Base-by-base conservation (phyloP, 1,140 invertebrate genomes). In the Rhynchophorus ferrugineus region DNA sequence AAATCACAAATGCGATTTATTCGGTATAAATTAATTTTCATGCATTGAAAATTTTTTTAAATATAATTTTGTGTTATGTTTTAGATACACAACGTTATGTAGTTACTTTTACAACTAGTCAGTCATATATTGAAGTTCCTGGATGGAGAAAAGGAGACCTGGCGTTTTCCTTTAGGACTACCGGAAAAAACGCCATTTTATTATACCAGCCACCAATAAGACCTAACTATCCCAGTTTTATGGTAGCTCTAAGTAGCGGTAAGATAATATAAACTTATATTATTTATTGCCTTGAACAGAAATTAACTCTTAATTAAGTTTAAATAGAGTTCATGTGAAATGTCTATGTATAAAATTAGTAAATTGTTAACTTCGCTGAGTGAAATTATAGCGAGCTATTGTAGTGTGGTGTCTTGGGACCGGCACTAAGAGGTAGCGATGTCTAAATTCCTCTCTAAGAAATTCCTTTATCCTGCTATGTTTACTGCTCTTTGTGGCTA, bases 111-210 rank as follows among this genome's bases (percentile, higher is more conserved):
- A 93, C 89, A 42, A 91, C 89, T 6, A 89, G 85, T 21, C 86
- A 91, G 60, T 93, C 90, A 0, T 95, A 90, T 63, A 86, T 95
- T 45, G 86, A 91, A 74, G 87, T 94, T 2, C 89, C 88, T 6
- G 89, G 90, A 0, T 95, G 91, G 91, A 75, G 85, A 38, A 89
- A 89, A 62, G 90, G 90, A 2, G 91, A 94, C 65, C 84, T 96
- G 57, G 87, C 88, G 1, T 91, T 95, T 69, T 92, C 89, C 59
- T 95, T 95, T 65, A 75, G 91, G 59, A 96, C 92, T 1, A 92
- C 91, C 3, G 87, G 90, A 33, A 85, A 86, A 62, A 86, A 84
- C 63, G 90, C 90, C 34, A 89, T 95, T 59, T 72, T 96, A 8
- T 67, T 95, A 0, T 93, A 94, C 68, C 91, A 95, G 66, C 88